Evolutionary conservation across 2,888 invertebrate genomes (phyloP).

Genomic region (Saturnia japonica): DNA sequence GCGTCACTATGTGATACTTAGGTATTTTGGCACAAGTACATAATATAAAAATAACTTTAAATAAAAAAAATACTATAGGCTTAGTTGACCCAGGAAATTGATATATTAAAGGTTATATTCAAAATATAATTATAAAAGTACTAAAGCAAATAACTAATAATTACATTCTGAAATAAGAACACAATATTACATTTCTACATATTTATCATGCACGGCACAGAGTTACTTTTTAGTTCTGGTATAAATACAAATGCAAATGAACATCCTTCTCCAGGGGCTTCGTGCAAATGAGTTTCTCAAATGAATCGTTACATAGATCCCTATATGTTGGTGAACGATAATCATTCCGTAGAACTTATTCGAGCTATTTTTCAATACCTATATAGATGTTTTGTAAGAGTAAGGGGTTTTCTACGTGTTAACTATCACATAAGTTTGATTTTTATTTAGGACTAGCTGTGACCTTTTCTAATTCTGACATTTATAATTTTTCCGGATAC

Average conservation of each 20-base stretch:
- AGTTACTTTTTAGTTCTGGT: slow-evolving; percentile 43
- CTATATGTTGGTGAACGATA: slow-evolving; percentile 59
- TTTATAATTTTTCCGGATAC: too few species aligned
- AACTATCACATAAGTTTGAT: neutral
- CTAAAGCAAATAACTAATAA: neutral
- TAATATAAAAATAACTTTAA: too few species aligned
- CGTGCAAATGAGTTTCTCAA: slow-evolving; percentile 73
- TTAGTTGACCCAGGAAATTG: too few species aligned
- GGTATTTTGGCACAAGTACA: too few species aligned
- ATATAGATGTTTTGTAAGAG: neutral
- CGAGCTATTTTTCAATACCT: slow-evolving; percentile 27
- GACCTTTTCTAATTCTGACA: too few species aligned
- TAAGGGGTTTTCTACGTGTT: neutral
- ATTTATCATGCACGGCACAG: slow-evolving; percentile 23
- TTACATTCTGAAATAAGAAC: neutral
- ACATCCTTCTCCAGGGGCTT: slow-evolving; percentile 63
- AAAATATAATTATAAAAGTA: neutral
- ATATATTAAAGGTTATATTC: too few species aligned
- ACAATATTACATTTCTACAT: neutral
- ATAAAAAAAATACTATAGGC: too few species aligned
- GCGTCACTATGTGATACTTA: too few species aligned
- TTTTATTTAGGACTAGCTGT: neutral
- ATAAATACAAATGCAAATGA: slow-evolving; percentile 69
- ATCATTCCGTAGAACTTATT: slow-evolving; percentile 57
- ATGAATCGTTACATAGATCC: slow-evolving; percentile 73